Evolutionary conservation across 2,888 invertebrate genomes (phyloP), one percentile per base, ranked within the genome.

Genomic region (Drosophila robusta): DNA sequence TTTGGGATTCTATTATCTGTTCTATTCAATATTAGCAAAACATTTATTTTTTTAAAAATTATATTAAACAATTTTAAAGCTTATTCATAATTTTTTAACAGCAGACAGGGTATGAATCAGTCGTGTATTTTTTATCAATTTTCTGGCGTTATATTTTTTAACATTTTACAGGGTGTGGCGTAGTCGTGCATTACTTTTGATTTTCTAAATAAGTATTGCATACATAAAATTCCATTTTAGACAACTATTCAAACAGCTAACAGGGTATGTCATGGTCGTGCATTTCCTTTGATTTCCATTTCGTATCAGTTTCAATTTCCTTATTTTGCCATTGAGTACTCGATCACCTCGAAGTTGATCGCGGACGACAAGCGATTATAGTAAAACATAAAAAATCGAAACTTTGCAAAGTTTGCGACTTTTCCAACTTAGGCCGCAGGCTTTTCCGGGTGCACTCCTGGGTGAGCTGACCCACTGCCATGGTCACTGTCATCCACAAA

Each of bases 401-500:
- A 12, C 12, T 8, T 5, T 8, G 18, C 2, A 36, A 29, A 8
- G 42, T 7, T 46, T 41, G 32, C 1, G 18, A n/a, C 16, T 44
- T 36, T 26, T 18, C n/a, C 9, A 12, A 24, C 34, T 6, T 14
- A 14, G 29, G 34, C 14, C n/a, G n/a, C n/a, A 41, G 38, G 22
- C n/a, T 22, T 44, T 29, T 36, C n/a, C 16, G 32, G 4, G 12
- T 34, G 3, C 4, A 32, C 4, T 34, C 34, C 26, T 0, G 26
- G 9, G 39, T 12, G 6, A 14, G 38, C 34, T 88, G 87, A 86
- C 82, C 87, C 89, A 83, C 87, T 82, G 87, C 66, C 87, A 66
- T 44, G 76, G 69, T 61, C 65, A 71, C 42, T 72, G 68, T 14
- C 9, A 44, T 49, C 50, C 26, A 47, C 46, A 70, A 68, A 77